Conservation (phyloP, 2,888 invertebrate species). For the Himalopsyche anomala region DNA sequence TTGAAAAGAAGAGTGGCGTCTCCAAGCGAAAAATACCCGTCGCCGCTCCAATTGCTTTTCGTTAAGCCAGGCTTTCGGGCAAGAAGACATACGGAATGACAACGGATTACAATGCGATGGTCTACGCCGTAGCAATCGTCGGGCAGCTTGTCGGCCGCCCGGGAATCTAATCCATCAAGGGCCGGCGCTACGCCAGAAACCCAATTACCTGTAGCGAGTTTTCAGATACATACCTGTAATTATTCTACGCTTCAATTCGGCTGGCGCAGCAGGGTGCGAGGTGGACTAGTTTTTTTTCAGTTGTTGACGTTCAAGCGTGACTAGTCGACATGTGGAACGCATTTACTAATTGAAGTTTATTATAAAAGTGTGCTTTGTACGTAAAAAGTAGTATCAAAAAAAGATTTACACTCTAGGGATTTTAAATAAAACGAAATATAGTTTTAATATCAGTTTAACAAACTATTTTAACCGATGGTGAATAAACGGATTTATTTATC, state of each 20-base stretch:
- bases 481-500: no score
- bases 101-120: constrained; percentile 44
- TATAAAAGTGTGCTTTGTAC: background rate
- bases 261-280: background rate
- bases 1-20: constrained; percentile 38
- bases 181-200: constrained; percentile 28
- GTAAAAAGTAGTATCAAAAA: no score
- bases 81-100: constrained; percentile 44
- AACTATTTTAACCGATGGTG: no score
- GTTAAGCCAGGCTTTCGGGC: constrained; percentile 39
- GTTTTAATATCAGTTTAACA: no score
- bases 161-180: constrained; percentile 46
- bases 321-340: background rate
- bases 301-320: background rate
- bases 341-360: background rate
- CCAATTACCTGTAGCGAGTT: constrained; percentile 38
- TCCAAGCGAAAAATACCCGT: constrained; percentile 8
- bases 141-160: constrained; percentile 41
- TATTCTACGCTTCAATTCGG: constrained; percentile 4
- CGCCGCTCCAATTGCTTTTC: constrained; percentile 35
- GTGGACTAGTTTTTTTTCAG: background rate
- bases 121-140: constrained; percentile 18
- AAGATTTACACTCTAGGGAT: no score
- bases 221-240: constrained; percentile 25
- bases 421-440: no score